phyloP scores from a whole-genome alignment of 2,888 invertebrate species.

The Graphium colonna region DNA sequence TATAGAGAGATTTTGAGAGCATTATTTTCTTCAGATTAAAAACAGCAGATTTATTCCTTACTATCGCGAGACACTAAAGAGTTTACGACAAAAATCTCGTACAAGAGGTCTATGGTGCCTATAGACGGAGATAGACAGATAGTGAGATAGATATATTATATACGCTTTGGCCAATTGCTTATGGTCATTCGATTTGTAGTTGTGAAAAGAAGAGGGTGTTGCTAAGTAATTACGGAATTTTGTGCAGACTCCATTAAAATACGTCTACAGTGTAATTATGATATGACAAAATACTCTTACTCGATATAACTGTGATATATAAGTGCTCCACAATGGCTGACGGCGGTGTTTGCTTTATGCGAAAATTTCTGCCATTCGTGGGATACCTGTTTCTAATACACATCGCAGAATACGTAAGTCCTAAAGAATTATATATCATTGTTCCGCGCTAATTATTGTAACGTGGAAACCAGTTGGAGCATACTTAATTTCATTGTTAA shows the following conservation, averaged over 20 bases:
- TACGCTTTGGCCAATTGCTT: background rate
- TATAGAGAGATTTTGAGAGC: too few relatives aligned
- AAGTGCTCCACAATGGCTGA: constrained; percentile 52
- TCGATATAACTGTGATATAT: constrained; percentile 41
- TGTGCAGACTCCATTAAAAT: constrained; percentile 27
- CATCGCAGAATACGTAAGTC: constrained; percentile 60
- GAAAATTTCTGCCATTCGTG: constrained; percentile 52
- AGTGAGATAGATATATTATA: background rate
- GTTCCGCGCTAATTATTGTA: constrained; percentile 42
- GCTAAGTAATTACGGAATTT: constrained; percentile 24
- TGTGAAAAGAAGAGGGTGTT: constrained; percentile 31
- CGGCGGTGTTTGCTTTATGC: constrained; percentile 40
- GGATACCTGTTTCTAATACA: constrained; percentile 55
- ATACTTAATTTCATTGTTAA: background rate
- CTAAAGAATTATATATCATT: constrained; percentile 36
- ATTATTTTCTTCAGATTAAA: too few relatives aligned
- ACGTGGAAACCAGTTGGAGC: constrained; percentile 13
- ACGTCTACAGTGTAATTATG: constrained; percentile 44
- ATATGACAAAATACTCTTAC: constrained; percentile 49
- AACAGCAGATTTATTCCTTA: too few relatives aligned
- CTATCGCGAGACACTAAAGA: too few relatives aligned
- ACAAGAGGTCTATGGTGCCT: too few relatives aligned
- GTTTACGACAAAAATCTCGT: too few relatives aligned
- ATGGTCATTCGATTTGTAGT: constrained; percentile 26
- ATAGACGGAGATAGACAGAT: too few relatives aligned